A percentile compares a stretch with the other conserved stretches of the same genome.
Conservation (phyloP, 2,113 vertebrate species). For the Talpa occidentalis region DNA sequence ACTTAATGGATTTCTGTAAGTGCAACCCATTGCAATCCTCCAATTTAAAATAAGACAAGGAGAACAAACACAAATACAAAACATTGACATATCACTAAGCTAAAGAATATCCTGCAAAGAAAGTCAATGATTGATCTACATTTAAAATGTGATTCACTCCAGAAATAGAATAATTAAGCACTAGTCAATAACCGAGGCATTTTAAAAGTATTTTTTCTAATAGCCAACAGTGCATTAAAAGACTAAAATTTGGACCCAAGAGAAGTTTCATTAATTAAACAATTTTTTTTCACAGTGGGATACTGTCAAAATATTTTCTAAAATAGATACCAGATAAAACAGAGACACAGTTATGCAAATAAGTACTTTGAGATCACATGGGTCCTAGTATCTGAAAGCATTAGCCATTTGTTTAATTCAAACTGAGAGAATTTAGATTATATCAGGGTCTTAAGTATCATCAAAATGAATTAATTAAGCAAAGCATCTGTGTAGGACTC, state of each 20-base stretch:
- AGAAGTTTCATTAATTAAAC: slow-evolving; percentile 72
- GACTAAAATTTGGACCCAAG: slow-evolving; percentile 63
- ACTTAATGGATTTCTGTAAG: not conserved
- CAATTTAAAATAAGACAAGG: slow-evolving; percentile 59
- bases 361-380: slow-evolving; percentile 36
- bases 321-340: slow-evolving; percentile 46
- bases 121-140: slow-evolving; percentile 64
- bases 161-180: slow-evolving; percentile 70
- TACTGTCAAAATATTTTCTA: slow-evolving; percentile 75
- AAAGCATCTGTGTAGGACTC: not conserved
- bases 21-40: not conserved
- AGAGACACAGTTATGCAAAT: slow-evolving; percentile 24
- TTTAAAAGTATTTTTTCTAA: slow-evolving; percentile 63
- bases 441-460: not conserved
- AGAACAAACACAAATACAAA: slow-evolving; percentile 65
- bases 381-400: not conserved
- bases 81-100: slow-evolving; percentile 27
- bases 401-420: slow-evolving; percentile 54
- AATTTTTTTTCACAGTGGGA: slow-evolving; percentile 67
- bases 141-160: slow-evolving; percentile 67
- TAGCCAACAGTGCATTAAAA: slow-evolving; percentile 59
- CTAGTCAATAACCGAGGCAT: slow-evolving; percentile 70
- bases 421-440: not conserved
- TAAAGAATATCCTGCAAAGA: slow-evolving; percentile 61
- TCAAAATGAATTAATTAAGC: slow-evolving; percentile 4